A percentile compares a stretch with the other conserved stretches of the same genome.
Conservation (phyloP, 2,888 invertebrate genomes). For the Belgica antarctica region DNA sequence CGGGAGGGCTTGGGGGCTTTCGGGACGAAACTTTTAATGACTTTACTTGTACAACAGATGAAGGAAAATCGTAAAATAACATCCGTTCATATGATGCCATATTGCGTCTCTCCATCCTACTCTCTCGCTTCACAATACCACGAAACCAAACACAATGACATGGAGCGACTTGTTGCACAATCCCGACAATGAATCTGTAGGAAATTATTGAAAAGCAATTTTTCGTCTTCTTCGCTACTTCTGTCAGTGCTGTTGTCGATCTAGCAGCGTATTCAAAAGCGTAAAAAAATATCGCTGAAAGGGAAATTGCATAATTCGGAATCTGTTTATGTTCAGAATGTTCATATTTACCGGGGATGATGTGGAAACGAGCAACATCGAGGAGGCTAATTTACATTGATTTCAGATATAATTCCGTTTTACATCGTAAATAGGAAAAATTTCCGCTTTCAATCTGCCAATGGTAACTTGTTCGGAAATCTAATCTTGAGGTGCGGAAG, state of each 20-base stretch:
- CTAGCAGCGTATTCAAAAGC: too few relatives aligned
- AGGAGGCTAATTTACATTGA: constrained; percentile 40
- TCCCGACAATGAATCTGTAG: neutral
- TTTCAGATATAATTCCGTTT: constrained; percentile 32
- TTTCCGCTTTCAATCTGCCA: neutral
- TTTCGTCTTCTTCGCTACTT: neutral
- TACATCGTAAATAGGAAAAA: neutral
- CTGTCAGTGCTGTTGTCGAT: too few relatives aligned
- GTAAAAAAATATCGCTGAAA: neutral
- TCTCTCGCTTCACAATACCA: neutral
- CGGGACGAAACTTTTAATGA: neutral
- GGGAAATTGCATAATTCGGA: constrained; percentile 41
- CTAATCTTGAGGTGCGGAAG: neutral
- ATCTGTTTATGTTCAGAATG: too few relatives aligned
- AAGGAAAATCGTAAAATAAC: neutral
- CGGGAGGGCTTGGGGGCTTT: neutral
- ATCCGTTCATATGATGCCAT: neutral
- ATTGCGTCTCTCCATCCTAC: neutral
- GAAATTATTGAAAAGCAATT: constrained; percentile 12
- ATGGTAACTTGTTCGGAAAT: constrained; percentile 7
- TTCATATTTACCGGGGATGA: neutral
- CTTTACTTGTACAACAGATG: neutral
- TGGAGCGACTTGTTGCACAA: constrained; percentile 2
- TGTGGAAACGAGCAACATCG: neutral
- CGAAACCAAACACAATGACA: neutral